Conservation (phyloP, 2,888 invertebrate genomes). For the Andricus curvator region DNA sequence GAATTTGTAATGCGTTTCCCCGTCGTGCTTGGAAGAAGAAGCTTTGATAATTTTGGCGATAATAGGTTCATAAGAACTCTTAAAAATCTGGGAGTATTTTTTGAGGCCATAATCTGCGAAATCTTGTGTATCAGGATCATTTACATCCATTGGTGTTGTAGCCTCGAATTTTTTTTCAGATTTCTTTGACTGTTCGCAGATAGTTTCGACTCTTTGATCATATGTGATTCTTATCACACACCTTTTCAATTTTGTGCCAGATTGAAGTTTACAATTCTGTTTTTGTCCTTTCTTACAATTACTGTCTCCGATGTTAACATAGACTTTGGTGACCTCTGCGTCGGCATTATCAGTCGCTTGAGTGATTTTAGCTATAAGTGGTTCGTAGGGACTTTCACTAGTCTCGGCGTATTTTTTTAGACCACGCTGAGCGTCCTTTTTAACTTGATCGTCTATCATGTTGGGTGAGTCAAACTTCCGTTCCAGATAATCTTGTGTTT, state of each 20-base stretch:
- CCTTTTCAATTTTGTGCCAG: slow-evolving; percentile 63
- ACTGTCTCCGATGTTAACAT: slow-evolving; percentile 81
- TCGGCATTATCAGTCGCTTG: slow-evolving; percentile 80
- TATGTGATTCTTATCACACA: slow-evolving; percentile 76
- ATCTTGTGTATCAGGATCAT: slow-evolving; percentile 58
- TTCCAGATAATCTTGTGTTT: no score
- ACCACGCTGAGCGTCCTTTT: slow-evolving; percentile 52
- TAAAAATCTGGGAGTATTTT: slow-evolving; percentile 61
- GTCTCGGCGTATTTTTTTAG: slow-evolving; percentile 61
- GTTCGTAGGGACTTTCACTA: slow-evolving; percentile 62
- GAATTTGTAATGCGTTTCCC: no score
- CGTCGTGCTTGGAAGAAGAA: no score
- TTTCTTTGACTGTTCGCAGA: no score
- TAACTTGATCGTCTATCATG: slow-evolving; percentile 55
- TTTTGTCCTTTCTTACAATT: slow-evolving; percentile 78
- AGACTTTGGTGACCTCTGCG: slow-evolving; percentile 81
- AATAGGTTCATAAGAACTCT: slow-evolving; percentile 62
- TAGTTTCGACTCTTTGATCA: no score
- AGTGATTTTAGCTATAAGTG: slow-evolving; percentile 76
- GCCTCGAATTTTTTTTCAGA: slow-evolving; percentile 13
- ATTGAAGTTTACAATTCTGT: slow-evolving; percentile 66
- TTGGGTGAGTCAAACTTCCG: neutral
- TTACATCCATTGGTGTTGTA: slow-evolving; percentile 28
- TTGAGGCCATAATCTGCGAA: slow-evolving; percentile 57
- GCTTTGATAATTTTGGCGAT: neutral